Evolutionary conservation across 2,888 invertebrate genomes (phyloP).

Genomic region (Nemapogon koenigi): DNA sequence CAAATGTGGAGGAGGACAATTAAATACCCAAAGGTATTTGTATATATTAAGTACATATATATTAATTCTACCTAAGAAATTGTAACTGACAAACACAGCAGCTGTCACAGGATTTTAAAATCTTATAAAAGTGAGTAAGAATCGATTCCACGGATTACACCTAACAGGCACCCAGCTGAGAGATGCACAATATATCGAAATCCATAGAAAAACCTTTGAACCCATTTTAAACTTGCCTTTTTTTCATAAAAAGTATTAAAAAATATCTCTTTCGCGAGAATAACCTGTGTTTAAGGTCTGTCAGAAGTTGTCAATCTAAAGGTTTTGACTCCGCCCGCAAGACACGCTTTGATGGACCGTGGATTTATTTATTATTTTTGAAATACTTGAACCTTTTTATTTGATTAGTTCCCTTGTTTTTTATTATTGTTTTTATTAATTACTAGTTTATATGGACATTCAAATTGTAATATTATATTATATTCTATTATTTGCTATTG

Average conservation of each 20-base stretch:
- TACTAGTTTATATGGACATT: no score
- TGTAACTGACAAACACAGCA: no score
- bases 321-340: slow-evolving; percentile 26
- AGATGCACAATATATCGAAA: slow-evolving; percentile 23
- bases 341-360: slow-evolving; percentile 26
- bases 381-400: no score
- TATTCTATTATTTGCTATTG: no score
- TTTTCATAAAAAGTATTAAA: slow-evolving; percentile 16
- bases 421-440: no score
- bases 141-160: slow-evolving; percentile 31
- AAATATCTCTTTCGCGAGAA: slow-evolving; percentile 47
- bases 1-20: no score
- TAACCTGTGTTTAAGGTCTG: slow-evolving; percentile 58
- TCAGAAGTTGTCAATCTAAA: slow-evolving; percentile 52
- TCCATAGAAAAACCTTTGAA: slow-evolving; percentile 13
- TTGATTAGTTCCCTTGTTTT: no score
- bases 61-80: not conserved
- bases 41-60: slow-evolving; percentile 7
- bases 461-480: no score
- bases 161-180: slow-evolving; percentile 41
- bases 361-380: slow-evolving; percentile 20
- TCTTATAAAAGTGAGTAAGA: slow-evolving; percentile 20
- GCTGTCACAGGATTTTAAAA: no score
- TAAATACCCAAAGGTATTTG: slow-evolving; percentile 12
- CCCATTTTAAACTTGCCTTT: not conserved